Conservation (phyloP, 2,888 invertebrate genomes). For the Callyntrura sp. region DNA sequence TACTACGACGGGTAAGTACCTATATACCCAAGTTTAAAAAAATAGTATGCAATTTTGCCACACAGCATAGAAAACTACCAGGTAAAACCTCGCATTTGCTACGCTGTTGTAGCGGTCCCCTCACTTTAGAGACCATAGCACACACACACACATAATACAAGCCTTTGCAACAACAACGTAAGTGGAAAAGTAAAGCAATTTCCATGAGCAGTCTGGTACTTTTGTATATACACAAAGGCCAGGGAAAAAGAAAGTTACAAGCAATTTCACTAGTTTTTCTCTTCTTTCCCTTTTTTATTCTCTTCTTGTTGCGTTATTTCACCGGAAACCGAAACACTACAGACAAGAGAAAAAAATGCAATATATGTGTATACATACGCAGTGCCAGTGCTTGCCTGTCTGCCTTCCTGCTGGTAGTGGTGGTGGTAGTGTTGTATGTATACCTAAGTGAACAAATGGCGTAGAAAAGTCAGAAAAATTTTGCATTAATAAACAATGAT, state of each 20-base stretch:
- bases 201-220: conserved; percentile 64
- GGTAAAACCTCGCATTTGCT: conserved; percentile 3
- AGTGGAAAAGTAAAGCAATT: conserved; percentile 68
- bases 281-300: conserved; percentile 48
- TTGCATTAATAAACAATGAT: conserved; percentile 75
- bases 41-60: conserved; percentile 21
- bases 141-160: too few relatives aligned
- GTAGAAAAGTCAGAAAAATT: conserved; percentile 47
- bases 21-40: background rate
- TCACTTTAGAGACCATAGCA: background rate
- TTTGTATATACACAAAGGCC: conserved; percentile 58
- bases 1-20: background rate
- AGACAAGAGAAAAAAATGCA: background rate
- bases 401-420: background rate
- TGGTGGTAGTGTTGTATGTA: too few relatives aligned
- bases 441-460: background rate
- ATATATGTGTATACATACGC: too few relatives aligned
- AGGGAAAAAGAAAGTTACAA: conserved; percentile 47
- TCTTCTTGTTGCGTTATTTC: background rate
- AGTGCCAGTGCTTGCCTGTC: background rate
- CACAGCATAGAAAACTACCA: conserved; percentile 2
- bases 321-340: background rate
- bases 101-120: background rate
- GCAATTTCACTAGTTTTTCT: conserved; percentile 55
- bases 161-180: background rate